Base-by-base conservation (phyloP, 1,140 invertebrate species). In the Cephus cinctus region DNA sequence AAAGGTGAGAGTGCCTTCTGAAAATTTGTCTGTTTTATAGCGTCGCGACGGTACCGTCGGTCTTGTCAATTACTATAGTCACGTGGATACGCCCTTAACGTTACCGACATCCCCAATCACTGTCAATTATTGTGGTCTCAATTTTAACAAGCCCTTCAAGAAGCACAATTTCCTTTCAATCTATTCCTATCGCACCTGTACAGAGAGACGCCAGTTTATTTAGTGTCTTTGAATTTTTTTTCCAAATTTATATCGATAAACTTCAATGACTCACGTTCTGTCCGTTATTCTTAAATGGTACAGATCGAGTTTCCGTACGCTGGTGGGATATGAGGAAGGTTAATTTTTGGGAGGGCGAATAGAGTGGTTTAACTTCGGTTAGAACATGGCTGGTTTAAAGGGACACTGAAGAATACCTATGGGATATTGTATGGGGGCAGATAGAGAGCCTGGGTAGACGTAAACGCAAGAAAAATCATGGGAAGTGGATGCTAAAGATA, bases 21-120 rank as follows among this genome's bases (percentile, higher is more conserved):
- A n/a, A n/a, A n/a, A n/a, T n/a, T n/a, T n/a, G n/a, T n/a, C n/a
- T n/a, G n/a, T n/a, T n/a, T n/a, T n/a, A n/a, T n/a, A n/a, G n/a
- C n/a, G n/a, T n/a, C n/a, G n/a, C n/a, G n/a, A n/a, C n/a, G n/a
- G n/a, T n/a, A n/a, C n/a, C n/a, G n/a, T n/a, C n/a, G n/a, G 51
- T 47, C 54, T 53, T 53, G 54, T 57, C 54, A 57, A 57, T 57
- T 53, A 53, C 47, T n/a, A n/a, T n/a, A 20, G 22, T 21, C 32
- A 27, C 6, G 6, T n/a, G n/a, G n/a, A n/a, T 8, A n/a, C 41
- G 34, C 6, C 39, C 40, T 50, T 44, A 40, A 45, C 51, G 50
- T 56, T 51, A 53, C 50, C n/a, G n/a, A n/a, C n/a, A n/a, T n/a
- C n/a, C n/a, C n/a, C n/a, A 50, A 53, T 57, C 54, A 53, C 54